A percentile compares a stretch with the other conserved stretches of the same genome.
Evolutionary conservation across 2,888 invertebrate genomes (phyloP).

Genomic region (Drosophila recens): DNA sequence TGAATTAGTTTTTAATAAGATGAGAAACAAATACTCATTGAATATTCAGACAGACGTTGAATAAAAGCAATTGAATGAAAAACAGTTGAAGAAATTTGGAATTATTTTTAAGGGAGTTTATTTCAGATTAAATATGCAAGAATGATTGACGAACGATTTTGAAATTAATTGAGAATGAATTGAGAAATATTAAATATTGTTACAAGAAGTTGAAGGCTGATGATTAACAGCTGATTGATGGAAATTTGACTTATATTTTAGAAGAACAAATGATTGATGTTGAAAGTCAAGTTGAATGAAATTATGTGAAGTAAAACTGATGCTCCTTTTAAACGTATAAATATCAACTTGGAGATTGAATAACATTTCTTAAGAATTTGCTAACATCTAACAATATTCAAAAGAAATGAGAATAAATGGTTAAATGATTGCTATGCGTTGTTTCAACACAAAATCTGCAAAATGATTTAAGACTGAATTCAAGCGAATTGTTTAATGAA

Average conservation of each 20-base stretch:
- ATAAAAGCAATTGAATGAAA: background rate
- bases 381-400: background rate
- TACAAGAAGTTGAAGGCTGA: background rate
- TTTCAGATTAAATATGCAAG: too few species aligned
- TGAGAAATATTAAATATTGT: background rate
- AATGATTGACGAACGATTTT: too few species aligned
- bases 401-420: background rate
- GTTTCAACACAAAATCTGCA: constrained; percentile 2
- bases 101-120: too few species aligned
- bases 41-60: background rate
- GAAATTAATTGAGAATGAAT: background rate
- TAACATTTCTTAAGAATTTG: constrained; percentile 5
- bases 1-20: background rate
- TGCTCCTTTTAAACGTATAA: background rate
- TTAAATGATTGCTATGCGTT: constrained; percentile 8
- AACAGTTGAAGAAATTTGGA: background rate
- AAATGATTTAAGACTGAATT: constrained; percentile 24
- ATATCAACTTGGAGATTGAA: background rate
- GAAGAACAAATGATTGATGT: background rate
- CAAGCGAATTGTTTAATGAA: constrained; percentile 8
- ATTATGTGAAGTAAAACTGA: background rate
- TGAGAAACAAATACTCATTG: background rate
- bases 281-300: background rate
- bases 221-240: background rate
- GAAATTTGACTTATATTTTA: background rate